Base-by-base conservation (phyloP, 2,797 vertebrate genomes). In the Pantherophis alleghaniensis region DNA sequence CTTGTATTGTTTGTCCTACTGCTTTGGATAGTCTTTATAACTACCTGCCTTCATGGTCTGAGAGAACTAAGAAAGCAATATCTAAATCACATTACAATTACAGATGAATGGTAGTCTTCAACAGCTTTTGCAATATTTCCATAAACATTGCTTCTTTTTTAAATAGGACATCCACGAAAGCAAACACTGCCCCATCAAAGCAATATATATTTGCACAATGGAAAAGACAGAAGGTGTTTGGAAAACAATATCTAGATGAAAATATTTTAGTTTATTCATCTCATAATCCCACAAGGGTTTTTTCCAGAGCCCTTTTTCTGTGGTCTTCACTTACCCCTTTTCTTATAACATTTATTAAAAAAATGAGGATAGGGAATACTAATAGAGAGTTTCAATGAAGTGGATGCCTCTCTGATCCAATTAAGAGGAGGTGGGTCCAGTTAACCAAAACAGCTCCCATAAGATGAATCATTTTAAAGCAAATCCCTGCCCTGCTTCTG, bases 71-170 rank as follows among this genome's bases (percentile, higher is more conserved):
- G 86, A 90, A 88, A 63, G 32, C 26, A 13, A n/a, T 88, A 63
- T 47, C 89, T 92, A 83, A 92, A 94, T 92, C 93, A 66, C 20
- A 51, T 94, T 90, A 88, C 5, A 53, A 11, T 60, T 90, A 56
- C 24, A 92, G 42, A 69, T 86, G 53, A 56, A 59, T 53, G 32
- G 37, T 0, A 22, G 91, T 55, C 61, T 69, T 74, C n/a, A 42
- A 87, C n/a, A 60, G 24, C 32, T 13, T 61, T 87, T 88, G n/a
- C 63, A 87, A 28, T 87, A 53, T 61, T 79, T 51, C 7, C 87
- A 51, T 57, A 90, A 94, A 56, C 11, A 88, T 47, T 63, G 61
- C n/a, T 87, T 79, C 63, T 90, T 92, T 18, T 86, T 61, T 60
- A 18, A 59, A 22, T 11, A 60, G 83, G 37, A 83, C 63, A 47